Conservation (phyloP, 2,113 vertebrate genomes). For the Corydoras sp. region DNA sequence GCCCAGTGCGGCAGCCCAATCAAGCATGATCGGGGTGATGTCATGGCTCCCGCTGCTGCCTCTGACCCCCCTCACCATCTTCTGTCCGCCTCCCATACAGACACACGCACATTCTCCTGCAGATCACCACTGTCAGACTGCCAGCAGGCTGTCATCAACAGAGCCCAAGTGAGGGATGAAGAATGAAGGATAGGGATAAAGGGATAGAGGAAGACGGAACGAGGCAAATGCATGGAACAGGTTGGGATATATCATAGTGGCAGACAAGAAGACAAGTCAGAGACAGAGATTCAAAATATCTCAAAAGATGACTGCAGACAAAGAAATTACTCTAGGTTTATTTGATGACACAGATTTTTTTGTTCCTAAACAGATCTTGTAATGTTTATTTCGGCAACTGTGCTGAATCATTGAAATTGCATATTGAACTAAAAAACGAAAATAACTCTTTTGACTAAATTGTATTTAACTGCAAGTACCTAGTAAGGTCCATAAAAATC, state of each 20-base stretch:
- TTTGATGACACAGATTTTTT: neutral
- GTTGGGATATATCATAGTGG: conserved; percentile 10
- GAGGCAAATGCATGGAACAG: conserved; percentile 38
- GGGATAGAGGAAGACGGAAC: conserved; percentile 44
- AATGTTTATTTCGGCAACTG: too few relatives aligned
- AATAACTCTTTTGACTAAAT: too few relatives aligned
- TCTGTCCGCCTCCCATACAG: conserved; percentile 17
- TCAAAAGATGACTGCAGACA: conserved; percentile 42
- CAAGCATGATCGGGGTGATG: conserved; percentile 67
- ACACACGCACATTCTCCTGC: conserved; percentile 49
- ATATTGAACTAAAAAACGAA: too few relatives aligned
- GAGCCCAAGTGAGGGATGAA: conserved; percentile 18
- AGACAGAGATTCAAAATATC: conserved; percentile 6
- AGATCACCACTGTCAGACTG: conserved; percentile 48
- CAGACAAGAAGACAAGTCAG: conserved; percentile 13
- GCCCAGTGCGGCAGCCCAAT: conserved; percentile 51
- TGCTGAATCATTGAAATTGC: too few relatives aligned
- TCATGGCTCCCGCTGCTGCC: conserved; percentile 61
- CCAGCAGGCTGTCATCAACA: conserved; percentile 65
- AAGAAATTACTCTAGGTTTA: neutral
- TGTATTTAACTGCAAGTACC: too few relatives aligned
- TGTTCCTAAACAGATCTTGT: too few relatives aligned
- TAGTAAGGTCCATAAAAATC: too few relatives aligned
- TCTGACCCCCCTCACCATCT: conserved; percentile 33
- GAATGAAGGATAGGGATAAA: conserved; percentile 43